These are phyloP conservation scores for Notolabrus celidotus DNA, from an alignment of 2,797 vertebrate genomes.

Conservation along the genomic window DNA sequence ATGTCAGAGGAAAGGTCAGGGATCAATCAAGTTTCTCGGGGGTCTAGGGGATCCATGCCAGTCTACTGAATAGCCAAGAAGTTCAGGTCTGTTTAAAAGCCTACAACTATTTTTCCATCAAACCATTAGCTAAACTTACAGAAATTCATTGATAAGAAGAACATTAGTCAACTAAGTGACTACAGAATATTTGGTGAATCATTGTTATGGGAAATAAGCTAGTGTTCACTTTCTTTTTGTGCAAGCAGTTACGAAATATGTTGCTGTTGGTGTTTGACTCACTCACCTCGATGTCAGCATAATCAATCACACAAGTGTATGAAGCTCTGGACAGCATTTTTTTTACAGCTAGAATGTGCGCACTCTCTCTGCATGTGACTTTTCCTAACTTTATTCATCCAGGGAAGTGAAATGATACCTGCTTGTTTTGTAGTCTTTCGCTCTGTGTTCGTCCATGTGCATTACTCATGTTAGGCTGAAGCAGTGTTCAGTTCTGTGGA, in stretches of 20 bases:
- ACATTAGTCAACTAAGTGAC: no score
- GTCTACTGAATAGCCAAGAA: no score
- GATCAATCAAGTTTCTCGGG: no score
- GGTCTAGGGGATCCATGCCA: no score
- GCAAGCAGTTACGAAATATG: conserved; percentile 2
- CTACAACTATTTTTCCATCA: no score
- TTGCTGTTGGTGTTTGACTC: conserved; percentile 16
- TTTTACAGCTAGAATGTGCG: conserved; percentile 2
- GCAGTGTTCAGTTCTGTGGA: neutral
- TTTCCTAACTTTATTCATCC: conserved; percentile 12
- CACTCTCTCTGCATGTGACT: neutral
- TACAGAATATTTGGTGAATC: no score
- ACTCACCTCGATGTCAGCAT: conserved; percentile 29
- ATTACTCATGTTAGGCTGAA: neutral
- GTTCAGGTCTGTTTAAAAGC: no score
- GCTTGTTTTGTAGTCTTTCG: neutral
- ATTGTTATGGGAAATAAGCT: neutral
- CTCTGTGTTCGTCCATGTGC: neutral
- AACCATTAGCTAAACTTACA: no score
- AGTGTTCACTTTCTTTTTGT: conserved; percentile 16
- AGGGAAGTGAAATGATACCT: conserved; percentile 17
- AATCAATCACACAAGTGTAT: conserved; percentile 22
- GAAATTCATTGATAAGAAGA: no score
- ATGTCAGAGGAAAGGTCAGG: no score
- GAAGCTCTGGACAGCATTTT: conserved; percentile 27